Percentiles rank a stretch among this genome's conserved stretches.
Conservation (phyloP, 2,888 invertebrate genomes). For the Siphlonurus alternatus region DNA sequence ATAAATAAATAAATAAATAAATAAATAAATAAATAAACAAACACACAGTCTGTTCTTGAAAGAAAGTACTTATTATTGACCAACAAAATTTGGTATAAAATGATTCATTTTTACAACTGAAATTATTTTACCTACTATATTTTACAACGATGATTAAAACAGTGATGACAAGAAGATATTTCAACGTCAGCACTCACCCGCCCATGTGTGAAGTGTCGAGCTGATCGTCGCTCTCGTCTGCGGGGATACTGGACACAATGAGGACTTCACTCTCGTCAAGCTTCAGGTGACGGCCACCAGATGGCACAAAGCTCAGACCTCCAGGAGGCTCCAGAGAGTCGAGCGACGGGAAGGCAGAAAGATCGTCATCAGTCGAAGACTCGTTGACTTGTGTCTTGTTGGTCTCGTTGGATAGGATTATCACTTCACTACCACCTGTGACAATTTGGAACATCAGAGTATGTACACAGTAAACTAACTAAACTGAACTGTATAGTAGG, state of each 20-base stretch:
- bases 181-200: no score
- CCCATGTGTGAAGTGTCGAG: no score
- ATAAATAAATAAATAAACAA: neutral
- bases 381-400: slow-evolving; percentile 49
- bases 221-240: slow-evolving; percentile 3
- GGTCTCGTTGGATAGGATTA: slow-evolving; percentile 60
- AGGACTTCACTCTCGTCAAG: slow-evolving; percentile 76
- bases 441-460: slow-evolving; percentile 1
- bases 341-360: slow-evolving; percentile 43
- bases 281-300: slow-evolving; percentile 38
- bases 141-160: no score
- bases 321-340: slow-evolving; percentile 49
- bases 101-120: no score
- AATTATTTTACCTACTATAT: no score
- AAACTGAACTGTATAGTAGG: no score
- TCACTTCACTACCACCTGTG: slow-evolving; percentile 46
- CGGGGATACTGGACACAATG: slow-evolving; percentile 50
- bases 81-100: no score
- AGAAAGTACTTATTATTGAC: no score
- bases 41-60: no score
- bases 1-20: neutral
- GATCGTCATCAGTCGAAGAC: slow-evolving; percentile 54
- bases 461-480: no score
- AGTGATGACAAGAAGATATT: no score
- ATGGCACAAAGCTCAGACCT: slow-evolving; percentile 25